phyloP scores from a whole-genome alignment of 2,888 invertebrate species.

The Dynastes hyllus region DNA sequence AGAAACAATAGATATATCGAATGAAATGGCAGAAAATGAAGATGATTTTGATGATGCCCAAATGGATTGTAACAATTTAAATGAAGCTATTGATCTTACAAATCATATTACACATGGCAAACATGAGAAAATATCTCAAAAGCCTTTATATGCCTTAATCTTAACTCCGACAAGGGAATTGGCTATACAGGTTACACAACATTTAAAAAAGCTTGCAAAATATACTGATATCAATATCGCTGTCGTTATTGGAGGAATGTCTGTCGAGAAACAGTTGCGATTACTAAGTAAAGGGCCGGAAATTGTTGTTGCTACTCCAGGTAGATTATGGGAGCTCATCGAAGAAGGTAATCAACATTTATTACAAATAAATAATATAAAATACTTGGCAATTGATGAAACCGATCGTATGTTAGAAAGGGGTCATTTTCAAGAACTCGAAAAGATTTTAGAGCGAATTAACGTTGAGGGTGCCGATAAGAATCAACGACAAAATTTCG shows the following conservation, averaged over 20 bases:
- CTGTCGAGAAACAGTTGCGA: constrained; percentile 94
- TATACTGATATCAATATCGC: constrained; percentile 85
- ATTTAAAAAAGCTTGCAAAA: constrained; percentile 85
- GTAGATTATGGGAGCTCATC: constrained; percentile 95
- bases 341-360: constrained; percentile 85
- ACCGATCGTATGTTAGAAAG: constrained; percentile 98
- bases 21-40: not conserved
- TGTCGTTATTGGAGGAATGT: constrained; percentile 95
- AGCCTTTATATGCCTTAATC: constrained; percentile 87
- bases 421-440: constrained; percentile 95
- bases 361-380: constrained; percentile 81
- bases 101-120: no score
- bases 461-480: constrained; percentile 80
- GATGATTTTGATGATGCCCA: constrained; percentile 44
- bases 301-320: constrained; percentile 97
- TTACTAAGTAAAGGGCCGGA: constrained; percentile 89
- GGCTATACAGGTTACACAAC: constrained; percentile 94
- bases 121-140: constrained; percentile 61
- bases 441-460: constrained; percentile 84
- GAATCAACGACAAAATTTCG: constrained; percentile 88
- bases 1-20: constrained; percentile 53
- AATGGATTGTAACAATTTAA: constrained; percentile 51
- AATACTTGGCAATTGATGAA: constrained; percentile 96
- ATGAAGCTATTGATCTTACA: constrained; percentile 58
- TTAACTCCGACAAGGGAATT: constrained; percentile 97